Percentiles rank a stretch among this genome's conserved stretches.
These are phyloP conservation scores for Phengaris arion DNA, from an alignment of 2,888 invertebrate species.

Conservation along the genomic window DNA sequence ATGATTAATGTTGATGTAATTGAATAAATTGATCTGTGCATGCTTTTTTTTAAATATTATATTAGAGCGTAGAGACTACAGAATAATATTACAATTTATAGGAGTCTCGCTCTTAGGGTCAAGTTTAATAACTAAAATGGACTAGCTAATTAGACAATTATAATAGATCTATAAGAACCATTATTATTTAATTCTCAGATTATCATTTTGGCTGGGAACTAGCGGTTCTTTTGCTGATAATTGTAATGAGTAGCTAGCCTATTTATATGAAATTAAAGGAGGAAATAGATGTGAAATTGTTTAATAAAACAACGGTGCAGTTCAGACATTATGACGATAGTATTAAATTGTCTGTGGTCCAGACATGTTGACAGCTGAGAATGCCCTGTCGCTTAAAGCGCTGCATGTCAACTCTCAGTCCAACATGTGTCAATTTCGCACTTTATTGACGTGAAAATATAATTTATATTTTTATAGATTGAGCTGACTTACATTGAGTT, in stretches of 20 bases:
- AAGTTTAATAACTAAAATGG: no score
- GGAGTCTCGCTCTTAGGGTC: no score
- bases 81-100: no score
- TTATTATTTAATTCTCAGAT: no score
- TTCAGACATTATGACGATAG: not conserved
- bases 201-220: no score
- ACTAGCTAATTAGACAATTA: no score
- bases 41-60: not conserved
- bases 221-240: not conserved
- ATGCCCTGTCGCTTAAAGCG: constrained; percentile 8
- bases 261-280: not conserved
- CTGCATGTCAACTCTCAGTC: not conserved
- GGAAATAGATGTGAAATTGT: constrained; percentile 4
- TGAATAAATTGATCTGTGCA: not conserved
- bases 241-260: not conserved
- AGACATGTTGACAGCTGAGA: constrained; percentile 19
- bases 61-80: no score
- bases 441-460: constrained; percentile 1
- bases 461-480: not conserved
- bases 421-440: constrained; percentile 24
- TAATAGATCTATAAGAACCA: no score
- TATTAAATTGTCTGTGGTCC: constrained; percentile 22
- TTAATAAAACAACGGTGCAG: constrained; percentile 8
- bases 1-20: not conserved
- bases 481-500: not conserved